Evolutionary conservation across 1,140 invertebrate species (phyloP).

Genomic region (Polypedilum pembai): DNA sequence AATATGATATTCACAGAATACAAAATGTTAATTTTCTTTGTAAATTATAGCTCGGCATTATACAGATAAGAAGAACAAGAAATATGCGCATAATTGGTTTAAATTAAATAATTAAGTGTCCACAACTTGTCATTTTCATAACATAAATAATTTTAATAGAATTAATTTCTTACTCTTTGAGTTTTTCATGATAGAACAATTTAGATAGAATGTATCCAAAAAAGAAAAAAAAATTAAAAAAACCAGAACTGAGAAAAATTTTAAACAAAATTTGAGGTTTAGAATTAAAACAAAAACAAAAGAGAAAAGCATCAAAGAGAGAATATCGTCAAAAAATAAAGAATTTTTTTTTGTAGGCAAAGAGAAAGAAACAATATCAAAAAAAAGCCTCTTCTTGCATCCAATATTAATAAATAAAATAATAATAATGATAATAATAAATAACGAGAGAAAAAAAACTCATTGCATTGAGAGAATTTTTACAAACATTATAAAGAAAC

Average conservation of each 20-base stretch:
- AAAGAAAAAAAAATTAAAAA: neutral
- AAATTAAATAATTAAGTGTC: too few relatives aligned
- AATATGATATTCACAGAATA: too few relatives aligned
- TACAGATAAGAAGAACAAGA: too few relatives aligned
- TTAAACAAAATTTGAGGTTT: neutral
- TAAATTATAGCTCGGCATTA: too few relatives aligned
- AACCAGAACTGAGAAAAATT: neutral
- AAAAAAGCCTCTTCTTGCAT: neutral
- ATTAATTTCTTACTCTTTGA: too few relatives aligned
- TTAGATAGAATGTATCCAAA: constrained; percentile 3
- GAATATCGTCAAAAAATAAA: neutral
- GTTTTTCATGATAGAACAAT: too few relatives aligned
- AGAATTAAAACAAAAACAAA: neutral
- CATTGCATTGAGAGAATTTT: constrained; percentile 1
- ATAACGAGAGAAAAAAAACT: neutral
- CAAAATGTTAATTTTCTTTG: too few relatives aligned
- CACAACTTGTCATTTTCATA: too few relatives aligned
- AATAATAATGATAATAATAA: neutral
- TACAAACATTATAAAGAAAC: neutral
- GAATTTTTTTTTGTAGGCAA: neutral
- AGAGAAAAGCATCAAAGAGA: neutral
- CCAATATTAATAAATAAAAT: neutral
- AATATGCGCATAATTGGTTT: too few relatives aligned
- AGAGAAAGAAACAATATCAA: neutral
- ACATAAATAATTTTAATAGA: too few relatives aligned